Base-by-base conservation (phyloP, 1,140 invertebrate species). In the Saccostrea echinata region DNA sequence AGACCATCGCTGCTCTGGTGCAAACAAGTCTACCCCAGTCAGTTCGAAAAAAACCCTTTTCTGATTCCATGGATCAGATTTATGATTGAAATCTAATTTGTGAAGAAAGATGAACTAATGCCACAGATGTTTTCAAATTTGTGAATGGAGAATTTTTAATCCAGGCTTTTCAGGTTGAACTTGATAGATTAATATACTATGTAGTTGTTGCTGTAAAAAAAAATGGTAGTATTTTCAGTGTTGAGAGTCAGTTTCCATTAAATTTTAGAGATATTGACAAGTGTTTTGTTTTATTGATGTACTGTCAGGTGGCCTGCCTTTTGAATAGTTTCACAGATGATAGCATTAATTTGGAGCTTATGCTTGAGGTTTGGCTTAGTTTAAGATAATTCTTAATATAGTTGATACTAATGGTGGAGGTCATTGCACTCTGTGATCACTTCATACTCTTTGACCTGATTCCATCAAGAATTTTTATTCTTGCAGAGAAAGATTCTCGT, bases 391-490 rank as follows among this genome's bases (percentile, higher is more conserved):
- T 76, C 13, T 76, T 3, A 12, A 30, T 76, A 8, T 76, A 33
- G 2, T 76, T 61, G 3, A n/a, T 76, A 76, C 68, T 76, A 30
- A 30, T 76, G 68, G 68, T 76, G 68, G 27, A 33, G 68, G 68
- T 76, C 68, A 13, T 57, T 57, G 64, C 64, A 30, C 27, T 30
- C 3, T 76, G 16, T 30, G 3, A 30, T 33, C 4, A 9, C 27
- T 68, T 24, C 64, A 68, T 68, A 24, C 11, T 68, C 30, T 30
- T 33, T 76, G 12, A 18, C 55, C n/a, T 33, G 24, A 76, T 30
- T 76, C 68, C 68, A 33, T 76, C 68, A 76, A 30, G 68, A 76
- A 30, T 27, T 76, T 76, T 76, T 76, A 76, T 76, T 76, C 68
- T 76, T 76, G 27, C 27, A 76, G 68, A 76, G 27, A 76, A 76